Conservation (phyloP, 2,888 invertebrate genomes). For the Cacoxenus indagator region DNA sequence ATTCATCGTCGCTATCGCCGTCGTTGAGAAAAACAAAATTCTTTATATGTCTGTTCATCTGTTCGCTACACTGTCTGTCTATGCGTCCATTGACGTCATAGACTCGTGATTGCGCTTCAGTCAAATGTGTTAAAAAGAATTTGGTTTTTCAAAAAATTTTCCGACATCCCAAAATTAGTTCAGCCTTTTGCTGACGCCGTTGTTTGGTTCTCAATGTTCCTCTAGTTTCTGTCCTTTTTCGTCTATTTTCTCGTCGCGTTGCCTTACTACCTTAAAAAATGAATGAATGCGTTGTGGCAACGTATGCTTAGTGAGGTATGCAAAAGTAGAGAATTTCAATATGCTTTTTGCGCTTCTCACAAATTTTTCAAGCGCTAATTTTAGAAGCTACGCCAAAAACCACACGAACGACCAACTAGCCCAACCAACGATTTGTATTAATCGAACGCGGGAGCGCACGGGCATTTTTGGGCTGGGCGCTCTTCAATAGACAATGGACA, state of each 20-base stretch:
- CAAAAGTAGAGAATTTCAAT: not conserved
- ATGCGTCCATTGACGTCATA: constrained; percentile 55
- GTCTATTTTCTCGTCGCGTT: too few relatives aligned
- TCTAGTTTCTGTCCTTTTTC: too few relatives aligned
- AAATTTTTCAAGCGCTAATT: not conserved
- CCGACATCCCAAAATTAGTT: not conserved
- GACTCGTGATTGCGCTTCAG: constrained; percentile 29
- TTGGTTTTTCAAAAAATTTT: constrained; percentile 49
- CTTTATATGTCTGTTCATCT: constrained; percentile 33
- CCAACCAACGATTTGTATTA: too few relatives aligned
- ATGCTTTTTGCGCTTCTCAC: not conserved
- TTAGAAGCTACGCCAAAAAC: constrained; percentile 11
- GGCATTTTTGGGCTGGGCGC: too few relatives aligned
- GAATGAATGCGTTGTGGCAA: constrained; percentile 6
- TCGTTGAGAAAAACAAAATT: constrained; percentile 12
- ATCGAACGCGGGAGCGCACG: too few relatives aligned
- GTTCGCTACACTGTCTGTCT: not conserved
- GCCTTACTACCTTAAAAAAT: not conserved
- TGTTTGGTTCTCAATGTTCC: not conserved
- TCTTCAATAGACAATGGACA: too few relatives aligned
- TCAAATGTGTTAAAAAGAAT: constrained; percentile 48
- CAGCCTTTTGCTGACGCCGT: constrained; percentile 1
- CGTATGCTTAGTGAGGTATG: not conserved
- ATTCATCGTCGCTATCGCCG: not conserved
- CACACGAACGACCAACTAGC: not conserved